Percentiles rank a stretch among this genome's conserved stretches.
Evolutionary conservation across 2,888 invertebrate species (phyloP).

Genomic region (Acleris holmiana): DNA sequence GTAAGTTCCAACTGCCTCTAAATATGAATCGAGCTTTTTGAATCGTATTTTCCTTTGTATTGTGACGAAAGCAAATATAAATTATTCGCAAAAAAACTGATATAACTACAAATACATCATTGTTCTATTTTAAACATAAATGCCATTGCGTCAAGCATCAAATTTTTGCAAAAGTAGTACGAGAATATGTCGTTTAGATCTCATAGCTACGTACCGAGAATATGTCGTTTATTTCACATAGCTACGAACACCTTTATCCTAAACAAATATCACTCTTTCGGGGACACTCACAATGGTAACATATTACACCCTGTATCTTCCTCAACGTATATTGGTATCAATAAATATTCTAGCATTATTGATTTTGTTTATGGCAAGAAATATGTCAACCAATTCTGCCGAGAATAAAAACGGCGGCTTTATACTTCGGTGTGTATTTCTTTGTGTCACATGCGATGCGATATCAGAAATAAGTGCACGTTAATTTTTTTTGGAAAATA

Average conservation of each 20-base stretch:
- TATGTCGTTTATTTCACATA: conserved; percentile 1
- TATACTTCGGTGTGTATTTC: too few relatives aligned
- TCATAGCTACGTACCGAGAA: not conserved
- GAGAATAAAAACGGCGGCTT: not conserved
- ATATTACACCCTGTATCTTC: conserved; percentile 17
- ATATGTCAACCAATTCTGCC: not conserved
- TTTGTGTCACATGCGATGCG: too few relatives aligned
- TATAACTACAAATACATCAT: too few relatives aligned
- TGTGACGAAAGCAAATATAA: too few relatives aligned
- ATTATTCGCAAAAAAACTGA: too few relatives aligned
- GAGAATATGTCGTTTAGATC: not conserved
- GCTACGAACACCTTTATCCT: not conserved
- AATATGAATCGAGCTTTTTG: too few relatives aligned
- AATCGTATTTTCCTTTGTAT: too few relatives aligned
- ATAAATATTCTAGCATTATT: conserved; percentile 13
- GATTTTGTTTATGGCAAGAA: conserved; percentile 13
- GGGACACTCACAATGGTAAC: conserved; percentile 9
- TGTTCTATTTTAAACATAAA: too few relatives aligned
- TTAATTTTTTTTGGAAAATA: too few relatives aligned
- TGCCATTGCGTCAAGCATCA: not conserved
- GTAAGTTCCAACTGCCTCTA: too few relatives aligned
- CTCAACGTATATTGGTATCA: conserved; percentile 13
- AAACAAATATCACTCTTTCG: conserved; percentile 16
- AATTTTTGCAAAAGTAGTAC: not conserved
- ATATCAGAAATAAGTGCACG: too few relatives aligned